Base-by-base conservation (phyloP, 2,888 invertebrate genomes). In the Hyppa rectilinea region DNA sequence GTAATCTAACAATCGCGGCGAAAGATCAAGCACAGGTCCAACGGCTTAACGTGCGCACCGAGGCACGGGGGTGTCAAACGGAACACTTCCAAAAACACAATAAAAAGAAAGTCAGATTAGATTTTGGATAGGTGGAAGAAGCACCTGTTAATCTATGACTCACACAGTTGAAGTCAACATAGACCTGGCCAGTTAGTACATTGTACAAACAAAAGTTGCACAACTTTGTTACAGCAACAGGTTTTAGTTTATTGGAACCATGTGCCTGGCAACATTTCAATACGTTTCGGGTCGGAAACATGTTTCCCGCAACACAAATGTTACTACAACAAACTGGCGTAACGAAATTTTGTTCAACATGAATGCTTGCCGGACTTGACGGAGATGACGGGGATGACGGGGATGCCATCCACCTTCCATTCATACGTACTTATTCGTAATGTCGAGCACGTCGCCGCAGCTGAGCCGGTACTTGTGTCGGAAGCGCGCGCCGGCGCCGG, bases 371-470 rank as follows among this genome's bases (percentile, higher is more conserved):
- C 6, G 2, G 20, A 20, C 14, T n/a, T 20, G 29, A 43, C 0
- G 7, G 43, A 2, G 45, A 29, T 29, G 12, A n/a, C n/a, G n/a
- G n/a, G n/a, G n/a, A n/a, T n/a, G n/a, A n/a, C n/a, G n/a, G n/a
- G n/a, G n/a, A 26, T 36, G 10, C 2, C 36, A 20, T 26, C 20
- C 38, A 26, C 7, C 20, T 38, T 26, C 12, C 14, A 58, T 14
- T 3, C 17, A 59, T 40, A 62, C 97, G 95, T 87, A 97, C 98
- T 97, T 98, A 94, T 98, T 98, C 61, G 96, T 97, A 81, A 97
- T 97, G 88, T 98, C 98, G 83, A 97, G 95, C 58, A 97, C 97
- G 85, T 97, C 97, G 14, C 97, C 97, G 84, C 96, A 95, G 87
- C 96, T 96, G 23, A 98, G 96, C 62, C 96, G 96, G 93, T 97